Conservation (phyloP, 2,113 vertebrate species). For the Hylia prasina region DNA sequence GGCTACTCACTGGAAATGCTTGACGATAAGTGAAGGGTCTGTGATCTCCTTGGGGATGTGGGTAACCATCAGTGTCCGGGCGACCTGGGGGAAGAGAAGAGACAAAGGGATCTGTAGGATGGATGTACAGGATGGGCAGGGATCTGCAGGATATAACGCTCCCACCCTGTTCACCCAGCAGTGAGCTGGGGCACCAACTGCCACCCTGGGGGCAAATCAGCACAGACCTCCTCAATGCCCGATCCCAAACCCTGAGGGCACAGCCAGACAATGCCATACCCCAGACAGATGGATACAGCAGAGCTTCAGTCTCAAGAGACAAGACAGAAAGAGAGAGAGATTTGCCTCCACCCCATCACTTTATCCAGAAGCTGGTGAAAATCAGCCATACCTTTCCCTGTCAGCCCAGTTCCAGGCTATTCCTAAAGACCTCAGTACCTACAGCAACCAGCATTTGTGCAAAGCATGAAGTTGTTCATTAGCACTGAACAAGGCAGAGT, state of each 20-base stretch:
- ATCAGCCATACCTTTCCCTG: not conserved
- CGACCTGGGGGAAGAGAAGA: conserved; percentile 71
- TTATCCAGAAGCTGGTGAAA: not conserved
- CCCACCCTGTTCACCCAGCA: not conserved
- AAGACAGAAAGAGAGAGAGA: not conserved
- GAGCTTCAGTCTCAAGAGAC: not conserved
- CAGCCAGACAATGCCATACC: not conserved
- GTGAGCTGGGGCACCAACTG: rapidly evolving
- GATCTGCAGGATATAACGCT: rapidly evolving
- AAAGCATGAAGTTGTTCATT: not conserved
- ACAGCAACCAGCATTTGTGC: not conserved
- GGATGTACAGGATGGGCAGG: not conserved
- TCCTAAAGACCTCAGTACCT: not conserved
- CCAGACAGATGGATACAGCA: not conserved
- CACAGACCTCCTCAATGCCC: not conserved
- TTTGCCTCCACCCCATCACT: not conserved
- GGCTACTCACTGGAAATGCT: conserved; percentile 91
- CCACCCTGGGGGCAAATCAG: not conserved
- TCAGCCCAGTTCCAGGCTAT: not conserved
- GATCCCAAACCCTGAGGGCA: not conserved
- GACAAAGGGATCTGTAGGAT: not conserved
- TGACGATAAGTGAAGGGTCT: conserved; percentile 88
- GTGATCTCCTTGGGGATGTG: conserved; percentile 88
- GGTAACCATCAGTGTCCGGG: conserved; percentile 91
- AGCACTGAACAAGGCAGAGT: not conserved